A percentile compares a stretch with the other conserved stretches of the same genome.
Conservation (phyloP, 2,797 vertebrate species). For the Falco biarmicus region DNA sequence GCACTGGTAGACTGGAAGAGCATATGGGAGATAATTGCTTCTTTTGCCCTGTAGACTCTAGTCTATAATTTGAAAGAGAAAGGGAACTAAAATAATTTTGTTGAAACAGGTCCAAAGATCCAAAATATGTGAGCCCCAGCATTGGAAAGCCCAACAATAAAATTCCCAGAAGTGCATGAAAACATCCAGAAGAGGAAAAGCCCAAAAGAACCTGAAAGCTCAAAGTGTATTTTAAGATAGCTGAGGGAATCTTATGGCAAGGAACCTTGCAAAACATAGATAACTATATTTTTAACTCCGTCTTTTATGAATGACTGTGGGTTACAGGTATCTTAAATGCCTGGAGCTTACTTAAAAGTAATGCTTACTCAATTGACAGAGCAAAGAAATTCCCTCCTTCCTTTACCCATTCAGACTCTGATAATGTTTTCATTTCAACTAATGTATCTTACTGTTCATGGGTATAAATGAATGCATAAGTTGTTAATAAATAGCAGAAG, state of each 20-base stretch:
- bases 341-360: not conserved
- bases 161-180: not conserved
- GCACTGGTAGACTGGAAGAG: not conserved
- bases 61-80: not conserved
- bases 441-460: not conserved
- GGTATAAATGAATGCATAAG: not conserved
- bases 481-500: not conserved
- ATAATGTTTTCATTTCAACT: not conserved
- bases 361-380: not conserved
- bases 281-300: not conserved
- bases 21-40: not conserved
- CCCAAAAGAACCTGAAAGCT: not conserved
- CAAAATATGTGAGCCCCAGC: accelerated
- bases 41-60: not conserved
- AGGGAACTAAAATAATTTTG: not conserved
- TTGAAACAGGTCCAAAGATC: not conserved
- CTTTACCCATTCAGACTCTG: not conserved
- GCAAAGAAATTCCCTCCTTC: not conserved
- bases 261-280: not conserved
- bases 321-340: not conserved
- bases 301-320: not conserved
- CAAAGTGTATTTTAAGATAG: not conserved
- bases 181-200: not conserved
- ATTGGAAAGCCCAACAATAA: not conserved
- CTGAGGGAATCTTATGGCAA: not conserved